phyloP scores from a whole-genome alignment of 2,888 invertebrate genomes.

The Synergus japonicus region DNA sequence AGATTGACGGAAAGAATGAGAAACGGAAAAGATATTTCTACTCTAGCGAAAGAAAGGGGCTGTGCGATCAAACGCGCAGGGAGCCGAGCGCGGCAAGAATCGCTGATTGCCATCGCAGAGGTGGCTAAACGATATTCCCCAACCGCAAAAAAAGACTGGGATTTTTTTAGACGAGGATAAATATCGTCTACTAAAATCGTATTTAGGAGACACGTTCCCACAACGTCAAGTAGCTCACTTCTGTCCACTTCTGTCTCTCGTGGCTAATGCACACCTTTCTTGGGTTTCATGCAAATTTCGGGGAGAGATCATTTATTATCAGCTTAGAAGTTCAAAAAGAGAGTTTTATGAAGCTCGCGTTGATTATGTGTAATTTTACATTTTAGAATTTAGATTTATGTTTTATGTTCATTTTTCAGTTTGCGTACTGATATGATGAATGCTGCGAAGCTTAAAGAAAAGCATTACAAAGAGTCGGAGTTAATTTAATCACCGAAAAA shows the following conservation, averaged over 20 bases:
- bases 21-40: conserved; percentile 39
- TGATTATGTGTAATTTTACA: too few species aligned
- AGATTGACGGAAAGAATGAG: conserved; percentile 47
- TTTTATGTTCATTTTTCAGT: too few species aligned
- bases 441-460: too few species aligned
- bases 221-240: conserved; percentile 22
- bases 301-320: background rate
- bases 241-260: conserved; percentile 3
- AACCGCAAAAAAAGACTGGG: conserved; percentile 15
- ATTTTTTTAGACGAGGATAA: conserved; percentile 35
- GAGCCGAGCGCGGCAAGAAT: conserved; percentile 33
- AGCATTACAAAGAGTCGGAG: too few species aligned
- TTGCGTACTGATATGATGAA: too few species aligned
- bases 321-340: too few species aligned
- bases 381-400: too few species aligned
- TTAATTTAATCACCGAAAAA: too few species aligned
- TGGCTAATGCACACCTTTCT: conserved; percentile 25
- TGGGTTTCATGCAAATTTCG: conserved; percentile 32
- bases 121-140: conserved; percentile 37
- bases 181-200: conserved; percentile 32
- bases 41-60: conserved; percentile 27
- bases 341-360: too few species aligned
- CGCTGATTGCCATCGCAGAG: conserved; percentile 37
- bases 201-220: conserved; percentile 23
- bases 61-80: conserved; percentile 34